Evolutionary conservation across 2,113 vertebrate species (phyloP).

Genomic region (Rattus rattus): DNA sequence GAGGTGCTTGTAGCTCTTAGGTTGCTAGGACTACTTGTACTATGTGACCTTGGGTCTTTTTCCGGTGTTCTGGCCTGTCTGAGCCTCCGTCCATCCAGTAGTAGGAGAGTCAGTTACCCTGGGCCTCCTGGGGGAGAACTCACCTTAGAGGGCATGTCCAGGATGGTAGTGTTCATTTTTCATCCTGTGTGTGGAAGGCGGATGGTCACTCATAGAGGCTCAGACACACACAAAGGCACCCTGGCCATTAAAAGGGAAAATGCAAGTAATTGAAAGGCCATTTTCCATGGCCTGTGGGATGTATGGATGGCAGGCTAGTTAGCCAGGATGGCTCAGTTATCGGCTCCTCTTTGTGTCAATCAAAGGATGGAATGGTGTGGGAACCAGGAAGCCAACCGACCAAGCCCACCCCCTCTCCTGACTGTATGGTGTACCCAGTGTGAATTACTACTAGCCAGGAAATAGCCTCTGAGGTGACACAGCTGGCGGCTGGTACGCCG

Average conservation of each 20-base stretch:
- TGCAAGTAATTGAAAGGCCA: background rate
- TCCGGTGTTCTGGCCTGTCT: background rate
- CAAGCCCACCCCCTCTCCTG: background rate
- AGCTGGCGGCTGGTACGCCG: slow-evolving; percentile 54
- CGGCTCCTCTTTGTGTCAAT: background rate
- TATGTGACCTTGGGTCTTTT: background rate
- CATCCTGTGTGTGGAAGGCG: background rate
- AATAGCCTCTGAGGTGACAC: slow-evolving; percentile 77
- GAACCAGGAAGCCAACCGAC: background rate
- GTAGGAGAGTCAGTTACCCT: background rate
- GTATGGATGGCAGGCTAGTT: background rate
- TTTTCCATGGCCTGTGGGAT: background rate
- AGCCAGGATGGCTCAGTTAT: background rate
- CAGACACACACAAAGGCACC: background rate
- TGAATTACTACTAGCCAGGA: slow-evolving; percentile 78
- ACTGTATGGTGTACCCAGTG: background rate
- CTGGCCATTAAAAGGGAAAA: background rate
- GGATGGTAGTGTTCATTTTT: background rate
- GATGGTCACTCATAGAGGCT: background rate
- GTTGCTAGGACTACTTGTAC: background rate
- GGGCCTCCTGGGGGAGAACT: background rate
- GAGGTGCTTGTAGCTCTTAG: background rate
- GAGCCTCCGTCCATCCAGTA: background rate
- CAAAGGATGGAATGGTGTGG: too few relatives aligned
- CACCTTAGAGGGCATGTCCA: background rate